phyloP scores from a whole-genome alignment of 2,888 invertebrate genomes.

The Candidula unifasciata region DNA sequence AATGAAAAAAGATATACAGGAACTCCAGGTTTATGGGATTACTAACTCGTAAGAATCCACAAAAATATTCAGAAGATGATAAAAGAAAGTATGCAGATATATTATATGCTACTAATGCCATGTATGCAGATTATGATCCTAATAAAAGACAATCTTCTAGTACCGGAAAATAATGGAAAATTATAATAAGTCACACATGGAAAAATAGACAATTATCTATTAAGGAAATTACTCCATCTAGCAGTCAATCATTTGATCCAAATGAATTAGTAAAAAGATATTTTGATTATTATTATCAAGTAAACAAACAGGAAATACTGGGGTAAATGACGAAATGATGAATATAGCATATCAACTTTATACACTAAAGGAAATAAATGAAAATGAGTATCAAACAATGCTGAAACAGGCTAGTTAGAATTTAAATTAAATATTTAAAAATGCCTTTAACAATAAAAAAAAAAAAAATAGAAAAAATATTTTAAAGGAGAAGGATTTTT shows the following conservation, averaged over 20 bases:
- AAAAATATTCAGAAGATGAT: conserved; percentile 2
- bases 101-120: conserved; percentile 1
- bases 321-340: not conserved
- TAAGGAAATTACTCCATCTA: not conserved
- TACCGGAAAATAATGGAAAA: not conserved
- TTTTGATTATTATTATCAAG: not conserved
- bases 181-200: not conserved
- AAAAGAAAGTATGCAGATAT: not conserved
- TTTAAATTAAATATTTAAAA: not conserved
- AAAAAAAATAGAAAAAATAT: not conserved
- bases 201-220: not conserved
- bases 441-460: not conserved
- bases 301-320: not conserved
- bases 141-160: not conserved
- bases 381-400: not conserved
- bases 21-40: not conserved
- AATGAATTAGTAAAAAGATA: not conserved
- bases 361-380: not conserved
- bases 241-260: not conserved
- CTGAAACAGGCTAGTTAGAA: not conserved
- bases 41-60: not conserved
- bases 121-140: not conserved
- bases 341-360: not conserved
- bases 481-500: not conserved
- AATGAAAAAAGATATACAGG: not conserved